A percentile compares a stretch with the other conserved stretches of the same genome.
Evolutionary conservation across 1,140 invertebrate genomes (phyloP).

Genomic region (Anagrus nilaparvatae): DNA sequence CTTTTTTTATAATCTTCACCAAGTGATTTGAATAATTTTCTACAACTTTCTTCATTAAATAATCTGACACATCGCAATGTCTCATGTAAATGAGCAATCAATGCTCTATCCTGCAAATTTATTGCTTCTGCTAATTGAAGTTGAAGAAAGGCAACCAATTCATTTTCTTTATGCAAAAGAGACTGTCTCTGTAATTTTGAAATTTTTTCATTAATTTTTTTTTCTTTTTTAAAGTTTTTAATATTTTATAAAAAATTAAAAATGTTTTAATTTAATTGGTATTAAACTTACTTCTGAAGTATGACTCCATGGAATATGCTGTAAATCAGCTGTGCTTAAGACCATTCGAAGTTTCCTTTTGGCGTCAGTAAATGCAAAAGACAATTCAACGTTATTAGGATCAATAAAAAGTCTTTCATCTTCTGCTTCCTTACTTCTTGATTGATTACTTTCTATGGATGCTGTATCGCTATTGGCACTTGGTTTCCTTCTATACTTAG

Average conservation of each 20-base stretch:
- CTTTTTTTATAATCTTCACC: slow-evolving; percentile 71
- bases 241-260: no score
- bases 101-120: slow-evolving; percentile 69
- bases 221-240: no score
- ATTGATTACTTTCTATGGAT: slow-evolving; percentile 35
- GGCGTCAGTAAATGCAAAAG: slow-evolving; percentile 69
- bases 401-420: slow-evolving; percentile 52
- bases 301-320: slow-evolving; percentile 39
- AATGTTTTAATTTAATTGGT: no score
- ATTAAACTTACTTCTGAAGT: slow-evolving; percentile 35
- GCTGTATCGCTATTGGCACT: slow-evolving; percentile 49
- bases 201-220: no score
- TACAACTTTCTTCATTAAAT: slow-evolving; percentile 63
- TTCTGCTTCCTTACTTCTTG: slow-evolving; percentile 35
- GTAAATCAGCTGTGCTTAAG: slow-evolving; percentile 71
- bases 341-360: slow-evolving; percentile 89
- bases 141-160: slow-evolving; percentile 61
- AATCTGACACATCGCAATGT: slow-evolving; percentile 70
- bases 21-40: slow-evolving; percentile 67
- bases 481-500: slow-evolving; percentile 82
- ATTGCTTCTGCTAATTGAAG: slow-evolving; percentile 81
- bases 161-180: slow-evolving; percentile 49
- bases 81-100: slow-evolving; percentile 80
- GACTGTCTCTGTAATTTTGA: slow-evolving; percentile 38
- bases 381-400: slow-evolving; percentile 49